phyloP scores from a whole-genome alignment of 2,888 invertebrate genomes.

The Parthenolecanium corni region DNA sequence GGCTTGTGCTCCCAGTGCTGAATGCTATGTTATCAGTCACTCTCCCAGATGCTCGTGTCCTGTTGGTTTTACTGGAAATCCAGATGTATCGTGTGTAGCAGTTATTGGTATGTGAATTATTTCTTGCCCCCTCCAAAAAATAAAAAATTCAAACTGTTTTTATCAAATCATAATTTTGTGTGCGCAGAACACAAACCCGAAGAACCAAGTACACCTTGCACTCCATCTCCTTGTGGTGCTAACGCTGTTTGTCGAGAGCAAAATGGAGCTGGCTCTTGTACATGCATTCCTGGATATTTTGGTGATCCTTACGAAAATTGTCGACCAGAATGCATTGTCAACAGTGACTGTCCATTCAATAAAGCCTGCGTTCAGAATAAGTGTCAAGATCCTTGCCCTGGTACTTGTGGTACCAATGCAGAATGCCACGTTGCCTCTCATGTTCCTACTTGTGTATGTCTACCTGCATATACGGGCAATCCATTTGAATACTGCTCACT shows the following conservation, averaged over 20 bases:
- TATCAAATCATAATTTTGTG: neutral
- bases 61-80: constrained; percentile 37
- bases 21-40: constrained; percentile 42
- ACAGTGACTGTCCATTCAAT: constrained; percentile 41
- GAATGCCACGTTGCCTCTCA: constrained; percentile 45
- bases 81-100: constrained; percentile 34
- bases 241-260: constrained; percentile 42
- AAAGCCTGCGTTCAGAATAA: constrained; percentile 42
- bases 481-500: constrained; percentile 39
- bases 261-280: constrained; percentile 38
- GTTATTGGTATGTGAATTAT: constrained; percentile 23
- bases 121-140: no score
- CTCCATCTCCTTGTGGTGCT: constrained; percentile 44
- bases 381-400: constrained; percentile 44
- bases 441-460: constrained; percentile 44
- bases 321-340: constrained; percentile 44
- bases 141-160: neutral
- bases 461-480: constrained; percentile 40
- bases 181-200: constrained; percentile 26
- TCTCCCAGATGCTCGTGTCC: constrained; percentile 42
- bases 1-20: constrained; percentile 38
- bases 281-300: constrained; percentile 51
- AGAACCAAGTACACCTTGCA: constrained; percentile 39
- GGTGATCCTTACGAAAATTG: constrained; percentile 67
- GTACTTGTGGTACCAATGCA: constrained; percentile 44